These are phyloP conservation scores for Poeciliopsis retropinna DNA, from an alignment of 2,113 vertebrate species.

Conservation along the genomic window DNA sequence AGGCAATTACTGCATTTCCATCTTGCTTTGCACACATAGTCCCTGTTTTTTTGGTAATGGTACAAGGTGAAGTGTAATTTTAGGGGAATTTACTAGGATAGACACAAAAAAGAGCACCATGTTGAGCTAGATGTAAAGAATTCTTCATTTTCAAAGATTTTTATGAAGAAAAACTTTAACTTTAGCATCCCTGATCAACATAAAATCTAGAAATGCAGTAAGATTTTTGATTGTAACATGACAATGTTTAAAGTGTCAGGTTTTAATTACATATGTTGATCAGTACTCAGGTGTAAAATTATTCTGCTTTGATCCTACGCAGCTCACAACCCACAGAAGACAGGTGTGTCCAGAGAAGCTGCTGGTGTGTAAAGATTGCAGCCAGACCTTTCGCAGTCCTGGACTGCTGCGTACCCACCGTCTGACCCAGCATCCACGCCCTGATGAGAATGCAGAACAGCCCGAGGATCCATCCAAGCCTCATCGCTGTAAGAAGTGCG, in stretches of 20 bases:
- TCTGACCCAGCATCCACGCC: constrained; percentile 73
- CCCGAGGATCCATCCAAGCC: constrained; percentile 73
- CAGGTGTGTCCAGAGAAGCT: constrained; percentile 81
- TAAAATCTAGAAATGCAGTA: not conserved
- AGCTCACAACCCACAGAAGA: constrained; percentile 80
- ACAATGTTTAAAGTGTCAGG: not conserved
- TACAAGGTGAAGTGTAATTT: not conserved
- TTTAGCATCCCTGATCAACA: not conserved
- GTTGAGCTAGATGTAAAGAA: too few species aligned
- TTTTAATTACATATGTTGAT: not conserved
- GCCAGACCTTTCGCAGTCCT: constrained; percentile 76
- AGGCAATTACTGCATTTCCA: not conserved
- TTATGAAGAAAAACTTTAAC: too few species aligned
- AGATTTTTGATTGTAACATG: not conserved
- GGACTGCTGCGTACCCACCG: constrained; percentile 79
- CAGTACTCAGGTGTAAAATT: not conserved
- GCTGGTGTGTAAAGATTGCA: constrained; percentile 80
- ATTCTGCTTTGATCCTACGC: not conserved
- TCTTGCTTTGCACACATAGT: too few species aligned
- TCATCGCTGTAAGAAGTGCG: constrained; percentile 80
- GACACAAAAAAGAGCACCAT: not conserved
- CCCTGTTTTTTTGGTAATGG: not conserved
- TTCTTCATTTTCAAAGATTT: too few species aligned
- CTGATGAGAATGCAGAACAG: constrained; percentile 65
- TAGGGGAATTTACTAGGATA: not conserved